Evolutionary conservation across 2,113 vertebrate genomes (phyloP), one percentile per base, ranked within the genome.

Genomic region (Euleptes europaea): DNA sequence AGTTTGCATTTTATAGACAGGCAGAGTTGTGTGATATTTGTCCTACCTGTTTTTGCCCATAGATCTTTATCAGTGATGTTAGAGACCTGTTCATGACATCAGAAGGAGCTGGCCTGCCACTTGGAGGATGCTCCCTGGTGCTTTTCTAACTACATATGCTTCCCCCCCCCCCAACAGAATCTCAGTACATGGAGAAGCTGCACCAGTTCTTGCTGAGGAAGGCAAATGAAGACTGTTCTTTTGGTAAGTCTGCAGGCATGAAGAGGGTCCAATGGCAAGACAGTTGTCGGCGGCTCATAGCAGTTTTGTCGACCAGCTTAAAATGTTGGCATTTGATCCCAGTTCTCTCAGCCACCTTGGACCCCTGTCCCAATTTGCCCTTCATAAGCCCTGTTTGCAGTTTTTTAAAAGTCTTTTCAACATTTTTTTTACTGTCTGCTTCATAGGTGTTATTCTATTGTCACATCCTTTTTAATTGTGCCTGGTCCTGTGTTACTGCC

Each of bases 201-300:
- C 95, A 97, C 40, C 82, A 86, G 60, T 96, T 97, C 93, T 93
- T 99, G 91, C 84, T 14, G 70, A 95, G 94, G 92, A 96, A 73
- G 33, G 97, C 97, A 82, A 87, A 91, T 86, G 95, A 96, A 83
- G 96, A 96, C 2, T 73, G 84, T 33, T 95, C 95, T 83, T 95
- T 96, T 0, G 98, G 98, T 99, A 93, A 97, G 97, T 86, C 0
- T 49, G 0, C 2, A 69, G 38, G 10, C 47, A 66, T 13, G 10
- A 2, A 23, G 26, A 35, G 47, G 23, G 5, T 33, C 28, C 12
- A 12, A 35, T 26, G 19, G 49, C 4, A 19, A 67, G 40, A 44
- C 17, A 38, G 38, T 67, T n/a, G 13, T 67, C 1, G 31, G 31
- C 11, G 10, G 66, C 66, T 67, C 66, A 3, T 33, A n/a, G 6